Evolutionary conservation across 2,888 invertebrate species (phyloP).

Genomic region (Ochropleura leucogaster): DNA sequence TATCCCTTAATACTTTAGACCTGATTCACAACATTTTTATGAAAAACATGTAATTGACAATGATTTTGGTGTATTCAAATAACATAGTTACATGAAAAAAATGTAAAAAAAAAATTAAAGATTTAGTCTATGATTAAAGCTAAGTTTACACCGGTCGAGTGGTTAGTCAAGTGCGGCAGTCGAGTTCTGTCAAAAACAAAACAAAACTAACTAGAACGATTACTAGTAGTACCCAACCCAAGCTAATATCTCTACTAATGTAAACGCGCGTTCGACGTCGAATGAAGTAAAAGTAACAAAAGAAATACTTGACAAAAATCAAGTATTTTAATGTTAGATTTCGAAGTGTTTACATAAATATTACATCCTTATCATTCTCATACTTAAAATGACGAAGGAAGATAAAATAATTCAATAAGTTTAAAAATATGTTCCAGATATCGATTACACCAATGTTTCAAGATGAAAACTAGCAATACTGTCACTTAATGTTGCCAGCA

Average conservation of each 20-base stretch:
- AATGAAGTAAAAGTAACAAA: constrained; percentile 45
- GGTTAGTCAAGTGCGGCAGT: constrained; percentile 11
- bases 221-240: constrained; percentile 22
- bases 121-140: not conserved
- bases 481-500: constrained; percentile 15
- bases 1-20: constrained; percentile 61
- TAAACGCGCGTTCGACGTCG: constrained; percentile 36
- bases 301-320: constrained; percentile 49
- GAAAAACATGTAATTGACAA: constrained; percentile 14
- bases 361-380: constrained; percentile 1
- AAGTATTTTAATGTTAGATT: constrained; percentile 52
- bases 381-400: constrained; percentile 17
- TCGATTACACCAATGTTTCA: constrained; percentile 28
- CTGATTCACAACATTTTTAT: constrained; percentile 50
- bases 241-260: constrained; percentile 24
- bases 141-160: constrained; percentile 42
- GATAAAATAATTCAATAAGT: constrained; percentile 5
- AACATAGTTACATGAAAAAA: constrained; percentile 6
- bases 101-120: constrained; percentile 1
- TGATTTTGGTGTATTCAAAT: constrained; percentile 4
- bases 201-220: not conserved
- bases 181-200: constrained; percentile 14
- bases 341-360: not conserved
- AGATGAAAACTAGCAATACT: constrained; percentile 30
- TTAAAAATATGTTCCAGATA: not conserved